Percentiles rank a stretch among this genome's conserved stretches.
These are phyloP conservation scores for Orussus abietinus DNA, from an alignment of 1,140 invertebrate genomes.

Conservation along the genomic window DNA sequence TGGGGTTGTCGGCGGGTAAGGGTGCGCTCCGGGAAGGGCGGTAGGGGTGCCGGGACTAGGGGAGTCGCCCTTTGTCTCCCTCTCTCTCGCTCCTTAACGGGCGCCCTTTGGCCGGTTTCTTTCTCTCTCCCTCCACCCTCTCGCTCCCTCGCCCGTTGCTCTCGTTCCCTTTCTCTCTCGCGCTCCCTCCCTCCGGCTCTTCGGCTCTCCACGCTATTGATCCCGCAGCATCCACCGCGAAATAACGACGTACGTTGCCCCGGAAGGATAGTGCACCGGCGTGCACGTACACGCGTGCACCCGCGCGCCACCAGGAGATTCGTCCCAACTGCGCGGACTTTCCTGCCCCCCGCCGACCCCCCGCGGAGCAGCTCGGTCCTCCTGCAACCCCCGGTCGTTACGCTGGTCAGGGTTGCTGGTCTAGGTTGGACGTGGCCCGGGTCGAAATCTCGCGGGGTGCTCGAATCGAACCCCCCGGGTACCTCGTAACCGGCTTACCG, in stretches of 20 bases:
- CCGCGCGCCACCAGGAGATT: not conserved
- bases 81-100: constrained; percentile 17
- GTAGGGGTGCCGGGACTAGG: constrained; percentile 25
- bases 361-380: too few species aligned
- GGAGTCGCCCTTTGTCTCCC: constrained; percentile 30
- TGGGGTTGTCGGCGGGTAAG: constrained; percentile 48
- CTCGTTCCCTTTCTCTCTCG: constrained; percentile 22
- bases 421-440: too few species aligned
- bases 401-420: too few species aligned
- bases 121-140: constrained; percentile 9
- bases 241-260: constrained; percentile 49
- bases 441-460: too few species aligned
- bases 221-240: constrained; percentile 55
- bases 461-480: too few species aligned
- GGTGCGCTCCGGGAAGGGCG: constrained; percentile 28
- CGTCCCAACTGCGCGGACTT: too few species aligned
- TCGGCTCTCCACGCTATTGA: constrained; percentile 52
- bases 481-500: too few species aligned
- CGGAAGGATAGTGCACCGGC: too few species aligned
- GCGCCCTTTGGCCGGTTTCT: constrained; percentile 12
- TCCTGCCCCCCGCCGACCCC: too few species aligned
- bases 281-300: constrained; percentile 1
- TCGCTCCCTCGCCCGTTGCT: constrained; percentile 12
- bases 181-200: constrained; percentile 35
- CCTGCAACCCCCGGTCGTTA: too few species aligned